Evolutionary conservation across 1,140 invertebrate species (phyloP).

Genomic region (Calosoma granatense): DNA sequence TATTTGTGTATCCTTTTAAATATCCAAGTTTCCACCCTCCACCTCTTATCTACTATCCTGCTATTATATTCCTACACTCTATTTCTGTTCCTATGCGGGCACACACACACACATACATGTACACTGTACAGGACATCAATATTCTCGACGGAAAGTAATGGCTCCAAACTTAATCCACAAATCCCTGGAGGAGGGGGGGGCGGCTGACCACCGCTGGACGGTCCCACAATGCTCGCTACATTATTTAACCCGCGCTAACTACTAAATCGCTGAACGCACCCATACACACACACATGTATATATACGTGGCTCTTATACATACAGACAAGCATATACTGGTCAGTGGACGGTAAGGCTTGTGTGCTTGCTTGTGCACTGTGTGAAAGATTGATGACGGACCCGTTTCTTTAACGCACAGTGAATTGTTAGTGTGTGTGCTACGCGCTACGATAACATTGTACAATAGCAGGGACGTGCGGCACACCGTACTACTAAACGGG

Average conservation of each 20-base stretch:
- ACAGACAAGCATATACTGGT: background rate
- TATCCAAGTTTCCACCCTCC: no score
- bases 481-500: no score
- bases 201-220: background rate
- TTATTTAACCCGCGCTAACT: slow-evolving; percentile 26
- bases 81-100: no score
- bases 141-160: no score
- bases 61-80: no score
- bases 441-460: background rate
- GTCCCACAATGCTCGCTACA: slow-evolving; percentile 18
- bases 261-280: slow-evolving; percentile 23
- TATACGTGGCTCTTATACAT: background rate
- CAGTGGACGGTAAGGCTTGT: background rate
- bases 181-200: background rate
- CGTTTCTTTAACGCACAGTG: background rate
- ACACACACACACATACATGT: no score
- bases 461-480: background rate
- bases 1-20: no score
- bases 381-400: background rate
- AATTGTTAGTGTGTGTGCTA: background rate
- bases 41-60: no score
- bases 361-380: background rate
- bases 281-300: background rate
- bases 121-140: no score
- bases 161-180: slow-evolving; percentile 23